Percentiles rank a stretch among this genome's conserved stretches.
These are phyloP conservation scores for cat (Felis catus) DNA, from an alignment of 2,113 vertebrate species.

Conservation along the genomic window DNA sequence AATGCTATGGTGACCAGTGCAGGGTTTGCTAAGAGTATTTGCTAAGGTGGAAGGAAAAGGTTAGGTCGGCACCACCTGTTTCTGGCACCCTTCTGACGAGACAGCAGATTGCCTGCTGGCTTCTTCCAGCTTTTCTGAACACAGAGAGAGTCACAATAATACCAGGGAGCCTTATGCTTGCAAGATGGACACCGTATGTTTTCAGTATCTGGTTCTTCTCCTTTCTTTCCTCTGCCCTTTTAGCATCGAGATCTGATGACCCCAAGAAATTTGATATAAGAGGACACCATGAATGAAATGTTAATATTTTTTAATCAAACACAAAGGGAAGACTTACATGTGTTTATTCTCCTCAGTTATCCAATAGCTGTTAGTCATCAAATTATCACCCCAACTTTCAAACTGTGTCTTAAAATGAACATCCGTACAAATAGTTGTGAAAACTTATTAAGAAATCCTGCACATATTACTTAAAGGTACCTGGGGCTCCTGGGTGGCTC, in stretches of 20 bases:
- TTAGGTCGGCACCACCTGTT: conserved; percentile 65
- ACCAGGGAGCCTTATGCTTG: conserved; percentile 55
- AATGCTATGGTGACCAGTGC: accelerated
- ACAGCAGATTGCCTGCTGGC: conserved; percentile 66
- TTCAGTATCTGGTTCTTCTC: not conserved
- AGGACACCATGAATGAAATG: not conserved
- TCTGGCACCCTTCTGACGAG: conserved; percentile 58
- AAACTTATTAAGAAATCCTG: not conserved
- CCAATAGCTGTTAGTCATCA: not conserved
- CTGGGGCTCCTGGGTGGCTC: too few relatives aligned
- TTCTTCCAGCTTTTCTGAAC: conserved; percentile 54
- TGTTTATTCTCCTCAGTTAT: not conserved
- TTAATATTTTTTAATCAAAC: not conserved
- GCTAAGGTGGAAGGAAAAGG: not conserved
- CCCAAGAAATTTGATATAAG: conserved; percentile 37
- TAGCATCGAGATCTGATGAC: conserved; percentile 24
- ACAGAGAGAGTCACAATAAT: conserved; percentile 26
- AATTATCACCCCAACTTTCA: conserved; percentile 9
- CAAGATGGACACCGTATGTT: conserved; percentile 74
- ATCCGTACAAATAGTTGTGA: not conserved
- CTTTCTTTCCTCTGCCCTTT: conserved; percentile 58
- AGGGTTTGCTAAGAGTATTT: not conserved
- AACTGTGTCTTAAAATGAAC: conserved; percentile 5
- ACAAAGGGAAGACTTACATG: not conserved
- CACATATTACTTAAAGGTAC: not conserved